Evolutionary conservation across 1,140 invertebrate genomes (phyloP).

Genomic region (Vanessa tameamea): DNA sequence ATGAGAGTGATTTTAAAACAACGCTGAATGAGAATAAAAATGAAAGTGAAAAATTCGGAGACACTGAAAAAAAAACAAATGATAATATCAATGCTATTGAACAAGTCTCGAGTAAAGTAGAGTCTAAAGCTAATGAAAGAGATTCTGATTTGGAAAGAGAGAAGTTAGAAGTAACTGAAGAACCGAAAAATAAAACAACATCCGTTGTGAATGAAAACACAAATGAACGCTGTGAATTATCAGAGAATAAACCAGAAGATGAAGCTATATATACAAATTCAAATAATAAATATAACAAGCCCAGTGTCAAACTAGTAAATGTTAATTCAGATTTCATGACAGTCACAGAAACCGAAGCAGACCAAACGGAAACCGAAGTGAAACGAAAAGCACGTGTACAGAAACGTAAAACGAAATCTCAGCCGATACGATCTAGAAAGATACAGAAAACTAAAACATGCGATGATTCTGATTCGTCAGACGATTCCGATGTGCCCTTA

Average conservation of each 20-base stretch:
- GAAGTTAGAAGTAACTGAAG: no score
- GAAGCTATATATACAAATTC: neutral
- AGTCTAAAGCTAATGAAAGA: no score
- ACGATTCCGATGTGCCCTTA: constrained; percentile 52
- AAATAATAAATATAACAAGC: neutral
- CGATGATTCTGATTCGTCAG: constrained; percentile 27
- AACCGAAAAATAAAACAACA: no score
- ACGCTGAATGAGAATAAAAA: no score
- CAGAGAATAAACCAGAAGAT: neutral
- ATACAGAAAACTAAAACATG: neutral
- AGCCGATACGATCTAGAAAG: constrained; percentile 15
- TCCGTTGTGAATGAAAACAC: no score
- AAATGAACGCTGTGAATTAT: no score
- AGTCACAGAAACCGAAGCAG: constrained; percentile 47
- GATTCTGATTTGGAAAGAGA: no score
- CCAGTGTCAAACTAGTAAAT: neutral
- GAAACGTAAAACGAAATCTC: constrained; percentile 31
- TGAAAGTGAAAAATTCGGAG: no score
- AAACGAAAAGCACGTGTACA: constrained; percentile 20
- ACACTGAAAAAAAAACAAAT: no score
- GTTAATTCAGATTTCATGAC: constrained; percentile 35
- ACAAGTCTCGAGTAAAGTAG: no score
- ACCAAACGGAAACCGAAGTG: constrained; percentile 11
- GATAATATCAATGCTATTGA: no score
- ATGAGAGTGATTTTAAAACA: no score